A percentile compares a stretch with the other conserved stretches of the same genome.
Evolutionary conservation across 2,888 invertebrate genomes (phyloP).

Genomic region (Drosophila aldrichi): DNA sequence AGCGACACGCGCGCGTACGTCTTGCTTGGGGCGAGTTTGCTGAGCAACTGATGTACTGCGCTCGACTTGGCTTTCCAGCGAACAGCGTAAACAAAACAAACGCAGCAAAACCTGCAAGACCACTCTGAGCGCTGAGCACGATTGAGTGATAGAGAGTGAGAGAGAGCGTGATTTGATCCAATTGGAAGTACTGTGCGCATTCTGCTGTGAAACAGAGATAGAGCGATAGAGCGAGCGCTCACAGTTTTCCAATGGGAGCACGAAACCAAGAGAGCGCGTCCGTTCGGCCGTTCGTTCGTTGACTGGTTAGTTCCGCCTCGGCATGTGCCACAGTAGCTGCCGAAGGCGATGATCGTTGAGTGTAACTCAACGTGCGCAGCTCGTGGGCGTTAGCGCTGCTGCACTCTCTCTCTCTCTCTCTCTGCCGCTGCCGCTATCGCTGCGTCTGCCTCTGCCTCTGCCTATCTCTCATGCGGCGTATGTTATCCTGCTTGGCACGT

Average conservation of each 20-base stretch:
- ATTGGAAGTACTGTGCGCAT: constrained; percentile 63
- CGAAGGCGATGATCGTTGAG: constrained; percentile 70
- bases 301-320: constrained; percentile 76
- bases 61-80: constrained; percentile 60
- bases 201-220: constrained; percentile 37
- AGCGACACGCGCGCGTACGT: constrained; percentile 70
- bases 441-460: not conserved
- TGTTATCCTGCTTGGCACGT: constrained; percentile 52
- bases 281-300: constrained; percentile 46
- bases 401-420: constrained; percentile 5
- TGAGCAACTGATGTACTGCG: constrained; percentile 55
- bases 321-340: constrained; percentile 81
- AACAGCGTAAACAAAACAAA: constrained; percentile 77
- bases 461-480: not conserved
- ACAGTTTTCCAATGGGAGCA: constrained; percentile 81
- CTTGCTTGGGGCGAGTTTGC: constrained; percentile 69
- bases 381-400: constrained; percentile 66
- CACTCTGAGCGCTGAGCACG: constrained; percentile 17
- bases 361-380: constrained; percentile 28
- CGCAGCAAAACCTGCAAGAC: constrained; percentile 54
- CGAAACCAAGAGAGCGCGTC: constrained; percentile 12
- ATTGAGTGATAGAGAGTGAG: constrained; percentile 8
- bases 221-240: constrained; percentile 16
- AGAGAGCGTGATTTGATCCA: constrained; percentile 63
- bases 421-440: not conserved